Percentiles rank a stretch among this genome's conserved stretches.
Evolutionary conservation across 1,140 invertebrate species (phyloP).

Genomic region (Papilio polytes): DNA sequence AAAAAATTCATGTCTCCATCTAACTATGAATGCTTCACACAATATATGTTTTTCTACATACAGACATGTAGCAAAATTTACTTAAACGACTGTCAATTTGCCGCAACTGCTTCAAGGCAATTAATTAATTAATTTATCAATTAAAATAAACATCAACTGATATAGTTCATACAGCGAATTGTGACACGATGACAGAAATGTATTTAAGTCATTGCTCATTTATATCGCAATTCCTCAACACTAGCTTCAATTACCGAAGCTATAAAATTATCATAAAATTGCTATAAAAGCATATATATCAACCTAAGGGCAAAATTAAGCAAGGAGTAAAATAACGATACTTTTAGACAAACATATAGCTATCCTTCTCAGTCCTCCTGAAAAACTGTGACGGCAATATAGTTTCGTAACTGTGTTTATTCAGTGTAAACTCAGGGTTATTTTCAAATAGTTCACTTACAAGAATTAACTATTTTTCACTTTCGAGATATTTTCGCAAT

Average conservation of each 20-base stretch:
- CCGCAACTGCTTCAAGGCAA: not conserved
- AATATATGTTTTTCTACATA: too few relatives aligned
- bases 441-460: not conserved
- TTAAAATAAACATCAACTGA: slow-evolving; percentile 13
- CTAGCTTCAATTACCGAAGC: slow-evolving; percentile 5
- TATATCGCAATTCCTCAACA: slow-evolving; percentile 15
- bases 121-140: not conserved
- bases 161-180: slow-evolving; percentile 23
- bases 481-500: not conserved
- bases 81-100: not conserved
- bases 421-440: not conserved
- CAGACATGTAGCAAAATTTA: not conserved
- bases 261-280: slow-evolving; percentile 21
- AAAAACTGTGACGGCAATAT: not conserved
- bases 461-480: not conserved
- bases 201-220: slow-evolving; percentile 16
- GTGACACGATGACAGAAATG: slow-evolving; percentile 11
- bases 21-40: too few relatives aligned
- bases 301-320: not conserved
- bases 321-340: not conserved
- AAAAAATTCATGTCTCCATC: too few relatives aligned
- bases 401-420: not conserved
- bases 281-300: not conserved
- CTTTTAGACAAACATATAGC: not conserved
- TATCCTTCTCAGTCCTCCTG: not conserved